Base-by-base conservation (phyloP, 2,888 invertebrate genomes). In the Antheraea assamensis region DNA sequence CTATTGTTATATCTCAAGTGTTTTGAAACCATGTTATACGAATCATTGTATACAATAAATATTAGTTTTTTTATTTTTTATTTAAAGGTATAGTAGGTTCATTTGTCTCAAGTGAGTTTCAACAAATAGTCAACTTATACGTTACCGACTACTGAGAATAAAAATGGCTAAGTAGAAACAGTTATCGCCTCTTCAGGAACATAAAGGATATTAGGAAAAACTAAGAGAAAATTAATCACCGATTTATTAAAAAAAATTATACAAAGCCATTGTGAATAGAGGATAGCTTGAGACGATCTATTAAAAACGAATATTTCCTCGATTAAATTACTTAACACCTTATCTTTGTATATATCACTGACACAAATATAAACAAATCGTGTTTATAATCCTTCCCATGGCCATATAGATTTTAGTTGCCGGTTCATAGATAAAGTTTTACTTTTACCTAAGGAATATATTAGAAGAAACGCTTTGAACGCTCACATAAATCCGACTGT, bases 401-500 rank as follows among this genome's bases (percentile, higher is more conserved):
- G 71, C 58, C 71, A 71, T 71, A 74, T n/a, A n/a, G 66, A 71
- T 71, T 74, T 70, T 71, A 74, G 64, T 74, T 74, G 71, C 61
- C 27, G 52, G 55, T 66, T 78, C 78, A 76, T 78, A 80, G 83
- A 83, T 82, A 85, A 80, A 79, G 83, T 82, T 87, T 79, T 79
- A 83, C 83, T 81, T 82, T 82, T 81, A 87, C 85, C 82, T 85
- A 83, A 82, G 82, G 85, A 87, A 89, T 86, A 88, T 86, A 88
- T 90, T 87, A 91, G 86, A 85, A 83, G 81, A 84, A 86, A 85
- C 83, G 85, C 82, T 83, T 86, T 87, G 85, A 84, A 86, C 83
- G 86, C 85, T 84, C 84, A 86, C 90, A 92, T 93, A 93, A 92
- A 94, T 93, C 89, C 86, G 80, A 81, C 81, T 87, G 89, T 88